Evolutionary conservation across 1,140 invertebrate genomes (phyloP), one percentile per base, ranked within the genome.

Genomic region (Metopolophium dirhodum): DNA sequence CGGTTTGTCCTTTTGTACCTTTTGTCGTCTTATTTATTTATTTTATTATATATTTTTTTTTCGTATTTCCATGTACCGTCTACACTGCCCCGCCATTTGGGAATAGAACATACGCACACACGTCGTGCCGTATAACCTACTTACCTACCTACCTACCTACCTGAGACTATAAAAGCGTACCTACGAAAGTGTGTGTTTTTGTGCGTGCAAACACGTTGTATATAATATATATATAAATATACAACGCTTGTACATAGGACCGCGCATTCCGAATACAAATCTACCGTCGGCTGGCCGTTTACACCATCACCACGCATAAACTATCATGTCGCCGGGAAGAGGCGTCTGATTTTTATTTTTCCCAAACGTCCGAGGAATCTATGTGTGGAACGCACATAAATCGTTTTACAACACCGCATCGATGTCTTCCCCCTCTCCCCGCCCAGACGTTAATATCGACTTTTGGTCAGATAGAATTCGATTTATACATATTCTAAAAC

Each of bases 1-100:
- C 88, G 35, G 18, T 45, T 61, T 57, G 89, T 90, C 88, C 88
- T 26, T 87, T 85, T 47, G 85, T 87, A 47, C 45, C 85, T 87
- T 87, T n/a, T 41, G 41, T 87, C 85, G 26, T 49, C 11, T 49
- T n/a, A n/a, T 87, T 87, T 87, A 20, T 47, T 85, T 41, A 7
- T 49, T 47, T 45, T 30, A 35, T 41, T 20, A 18, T 87, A 47
- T n/a, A 87, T 49, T 49, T 47, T 20, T 47, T 87, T 87, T 30
- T 87, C 45, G 45, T 87, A 49, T 49, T 88, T 88, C 35, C 30
- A 6, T 2, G 45, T 51, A 49, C 30, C 30, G 45, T 87, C 11
- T 35, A 30, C 9, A 14, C 23, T n/a, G n/a, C 41, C 22, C 11
- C 8, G 30, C 26, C 85, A 47, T 86, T 47, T 18, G 41, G 41